phyloP scores from a whole-genome alignment of 2,888 invertebrate genomes.

The Heteropelma amictum region DNA sequence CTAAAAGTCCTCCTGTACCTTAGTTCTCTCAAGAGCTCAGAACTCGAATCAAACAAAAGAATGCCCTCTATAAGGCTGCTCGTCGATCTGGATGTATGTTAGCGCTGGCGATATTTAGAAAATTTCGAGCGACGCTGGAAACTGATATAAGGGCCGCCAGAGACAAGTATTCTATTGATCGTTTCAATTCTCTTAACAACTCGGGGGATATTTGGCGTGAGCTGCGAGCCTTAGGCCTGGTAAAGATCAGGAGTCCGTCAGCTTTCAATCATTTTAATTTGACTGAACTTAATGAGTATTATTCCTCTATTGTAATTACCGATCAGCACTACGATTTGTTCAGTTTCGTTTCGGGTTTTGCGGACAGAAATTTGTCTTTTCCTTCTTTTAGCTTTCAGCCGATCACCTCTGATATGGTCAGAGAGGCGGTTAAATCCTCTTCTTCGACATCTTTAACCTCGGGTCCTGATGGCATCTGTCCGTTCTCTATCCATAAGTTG shows the following conservation, averaged over 20 bases:
- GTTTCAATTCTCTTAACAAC: not conserved
- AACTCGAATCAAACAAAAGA: not conserved
- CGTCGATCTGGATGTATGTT: not conserved
- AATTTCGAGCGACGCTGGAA: not conserved
- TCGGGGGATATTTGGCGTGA: not conserved
- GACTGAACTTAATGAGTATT: not conserved
- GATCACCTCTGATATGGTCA: not conserved
- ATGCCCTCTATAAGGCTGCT: not conserved
- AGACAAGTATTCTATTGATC: not conserved
- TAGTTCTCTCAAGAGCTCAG: not conserved
- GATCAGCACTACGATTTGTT: not conserved
- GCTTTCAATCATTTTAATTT: not conserved
- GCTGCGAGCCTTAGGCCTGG: not conserved
- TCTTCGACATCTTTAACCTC: not conserved
- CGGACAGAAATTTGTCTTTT: too few species aligned
- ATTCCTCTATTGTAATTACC: not conserved
- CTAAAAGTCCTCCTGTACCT: not conserved
- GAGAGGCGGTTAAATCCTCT: not conserved
- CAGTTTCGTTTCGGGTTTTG: rapidly evolving
- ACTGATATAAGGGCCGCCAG: not conserved
- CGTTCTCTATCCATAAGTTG: not conserved
- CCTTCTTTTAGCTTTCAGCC: not conserved
- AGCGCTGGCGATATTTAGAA: not conserved
- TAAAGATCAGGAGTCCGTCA: not conserved
- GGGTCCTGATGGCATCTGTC: not conserved